Evolutionary conservation across 2,113 vertebrate species (phyloP).

Genomic region (Dasypus novemcinctus): DNA sequence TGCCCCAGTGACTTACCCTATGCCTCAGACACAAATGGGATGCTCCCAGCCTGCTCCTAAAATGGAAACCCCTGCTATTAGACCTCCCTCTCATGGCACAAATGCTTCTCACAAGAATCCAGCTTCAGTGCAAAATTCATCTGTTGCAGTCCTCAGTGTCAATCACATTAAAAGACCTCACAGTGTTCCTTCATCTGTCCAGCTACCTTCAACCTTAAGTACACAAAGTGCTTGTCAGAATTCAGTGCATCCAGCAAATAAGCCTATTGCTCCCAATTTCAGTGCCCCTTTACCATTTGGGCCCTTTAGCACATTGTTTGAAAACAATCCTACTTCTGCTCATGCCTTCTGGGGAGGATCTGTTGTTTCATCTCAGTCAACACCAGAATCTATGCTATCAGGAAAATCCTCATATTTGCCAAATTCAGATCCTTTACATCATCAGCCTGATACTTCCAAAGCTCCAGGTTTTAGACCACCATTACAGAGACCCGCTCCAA

Average conservation of each 20-base stretch:
- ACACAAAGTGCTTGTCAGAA: conserved; percentile 98
- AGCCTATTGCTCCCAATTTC: conserved; percentile 92
- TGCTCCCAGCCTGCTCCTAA: conserved; percentile 83
- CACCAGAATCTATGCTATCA: conserved; percentile 91
- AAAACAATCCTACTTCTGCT: conserved; percentile 92
- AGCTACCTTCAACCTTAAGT: conserved; percentile 94
- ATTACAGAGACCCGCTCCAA: conserved; percentile 95
- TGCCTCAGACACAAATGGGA: conserved; percentile 87
- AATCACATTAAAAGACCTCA: conserved; percentile 88
- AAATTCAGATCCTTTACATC: conserved; percentile 95
- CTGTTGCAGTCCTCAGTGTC: conserved; percentile 84
- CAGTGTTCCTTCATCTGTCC: conserved; percentile 90
- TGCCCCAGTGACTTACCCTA: conserved; percentile 87
- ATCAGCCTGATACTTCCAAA: conserved; percentile 96
- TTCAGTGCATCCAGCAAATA: conserved; percentile 90
- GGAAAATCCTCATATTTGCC: conserved; percentile 91
- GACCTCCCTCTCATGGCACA: conserved; percentile 81
- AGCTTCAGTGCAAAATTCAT: conserved; percentile 84
- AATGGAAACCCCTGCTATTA: conserved; percentile 85
- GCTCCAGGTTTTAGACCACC: conserved; percentile 96
- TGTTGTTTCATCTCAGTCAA: conserved; percentile 92
- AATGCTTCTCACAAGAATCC: conserved; percentile 85
- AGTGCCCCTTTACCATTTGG: conserved; percentile 93
- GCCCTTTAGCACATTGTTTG: conserved; percentile 96
- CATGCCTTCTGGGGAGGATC: conserved; percentile 97